Conservation (phyloP, 2,888 invertebrate species). For the Amaurobius ferox region DNA sequence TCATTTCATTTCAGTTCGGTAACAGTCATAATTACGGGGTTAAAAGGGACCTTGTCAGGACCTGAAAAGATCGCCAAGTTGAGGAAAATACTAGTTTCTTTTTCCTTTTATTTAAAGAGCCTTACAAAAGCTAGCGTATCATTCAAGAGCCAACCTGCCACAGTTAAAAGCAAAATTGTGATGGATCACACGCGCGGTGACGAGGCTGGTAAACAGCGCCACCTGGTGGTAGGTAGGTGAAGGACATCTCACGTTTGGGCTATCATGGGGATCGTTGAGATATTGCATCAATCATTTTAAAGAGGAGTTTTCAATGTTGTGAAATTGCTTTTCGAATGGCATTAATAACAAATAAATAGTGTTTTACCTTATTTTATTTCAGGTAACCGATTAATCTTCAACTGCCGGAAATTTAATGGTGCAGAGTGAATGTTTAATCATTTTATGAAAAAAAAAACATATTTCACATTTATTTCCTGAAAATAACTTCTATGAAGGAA, state of each 20-base stretch:
- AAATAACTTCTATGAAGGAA: too few relatives aligned
- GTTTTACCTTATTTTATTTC: background rate
- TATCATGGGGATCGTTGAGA: background rate
- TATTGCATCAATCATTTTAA: background rate
- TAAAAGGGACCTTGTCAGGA: slow-evolving; percentile 63
- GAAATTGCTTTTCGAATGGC: background rate
- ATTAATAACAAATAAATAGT: background rate
- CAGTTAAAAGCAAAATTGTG: slow-evolving; percentile 71
- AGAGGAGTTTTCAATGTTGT: background rate
- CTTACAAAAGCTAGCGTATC: slow-evolving; percentile 53
- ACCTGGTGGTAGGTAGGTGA: slow-evolving; percentile 59
- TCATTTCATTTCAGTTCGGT: slow-evolving; percentile 70
- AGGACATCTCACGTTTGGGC: slow-evolving; percentile 17
- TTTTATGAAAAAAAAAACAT: too few relatives aligned
- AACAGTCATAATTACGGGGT: slow-evolving; percentile 69
- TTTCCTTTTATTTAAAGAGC: slow-evolving; percentile 57
- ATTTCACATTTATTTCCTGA: too few relatives aligned
- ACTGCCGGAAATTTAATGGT: background rate
- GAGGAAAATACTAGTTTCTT: slow-evolving; percentile 55
- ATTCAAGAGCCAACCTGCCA: slow-evolving; percentile 68
- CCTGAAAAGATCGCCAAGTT: slow-evolving; percentile 57
- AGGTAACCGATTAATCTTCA: background rate
- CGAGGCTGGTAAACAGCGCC: slow-evolving; percentile 60
- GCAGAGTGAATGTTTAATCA: too few relatives aligned
- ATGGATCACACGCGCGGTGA: slow-evolving; percentile 64